phyloP scores from a whole-genome alignment of 1,140 invertebrate species.

The Bombyx mandarina region DNA sequence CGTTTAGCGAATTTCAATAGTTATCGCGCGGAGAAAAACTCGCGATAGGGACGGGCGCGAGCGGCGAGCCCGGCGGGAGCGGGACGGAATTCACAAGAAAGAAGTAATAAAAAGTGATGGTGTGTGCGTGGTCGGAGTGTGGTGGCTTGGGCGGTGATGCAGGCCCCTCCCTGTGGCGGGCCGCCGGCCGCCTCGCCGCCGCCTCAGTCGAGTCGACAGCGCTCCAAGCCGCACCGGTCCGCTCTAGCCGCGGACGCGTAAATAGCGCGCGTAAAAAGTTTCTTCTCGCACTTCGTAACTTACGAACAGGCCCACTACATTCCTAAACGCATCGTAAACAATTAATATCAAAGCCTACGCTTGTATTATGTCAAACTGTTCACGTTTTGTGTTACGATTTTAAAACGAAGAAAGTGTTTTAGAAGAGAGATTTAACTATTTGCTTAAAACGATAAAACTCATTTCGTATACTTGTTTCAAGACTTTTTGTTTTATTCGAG shows the following conservation, averaged over 20 bases:
- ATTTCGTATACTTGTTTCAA: not conserved
- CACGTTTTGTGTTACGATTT: slow-evolving; percentile 1
- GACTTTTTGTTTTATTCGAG: not conserved
- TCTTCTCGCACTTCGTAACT: slow-evolving; percentile 47
- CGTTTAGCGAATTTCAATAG: slow-evolving; percentile 71
- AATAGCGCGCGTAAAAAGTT: slow-evolving; percentile 62
- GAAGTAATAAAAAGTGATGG: slow-evolving; percentile 66
- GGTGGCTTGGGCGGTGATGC: slow-evolving; percentile 61
- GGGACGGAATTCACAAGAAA: slow-evolving; percentile 53
- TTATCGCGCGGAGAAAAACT: slow-evolving; percentile 68
- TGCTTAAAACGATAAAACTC: not conserved
- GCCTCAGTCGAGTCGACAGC: slow-evolving; percentile 55
- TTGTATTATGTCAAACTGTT: not conserved
- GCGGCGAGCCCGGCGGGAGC: slow-evolving; percentile 27
- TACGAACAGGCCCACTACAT: slow-evolving; percentile 31
- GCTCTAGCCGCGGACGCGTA: slow-evolving; percentile 22
- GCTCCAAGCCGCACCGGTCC: slow-evolving; percentile 51
- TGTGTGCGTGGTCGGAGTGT: slow-evolving; percentile 64
- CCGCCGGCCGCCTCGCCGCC: slow-evolving; percentile 38
- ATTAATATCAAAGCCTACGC: not conserved
- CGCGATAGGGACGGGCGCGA: slow-evolving; percentile 33
- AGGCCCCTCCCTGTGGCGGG: slow-evolving; percentile 59
- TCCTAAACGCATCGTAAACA: slow-evolving; percentile 13
- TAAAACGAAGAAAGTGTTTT: not conserved
- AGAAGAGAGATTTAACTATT: no score